Percentiles rank a stretch among this genome's conserved stretches.
Conservation (phyloP, 2,888 invertebrate genomes). For the Chymomyza procnemis region DNA sequence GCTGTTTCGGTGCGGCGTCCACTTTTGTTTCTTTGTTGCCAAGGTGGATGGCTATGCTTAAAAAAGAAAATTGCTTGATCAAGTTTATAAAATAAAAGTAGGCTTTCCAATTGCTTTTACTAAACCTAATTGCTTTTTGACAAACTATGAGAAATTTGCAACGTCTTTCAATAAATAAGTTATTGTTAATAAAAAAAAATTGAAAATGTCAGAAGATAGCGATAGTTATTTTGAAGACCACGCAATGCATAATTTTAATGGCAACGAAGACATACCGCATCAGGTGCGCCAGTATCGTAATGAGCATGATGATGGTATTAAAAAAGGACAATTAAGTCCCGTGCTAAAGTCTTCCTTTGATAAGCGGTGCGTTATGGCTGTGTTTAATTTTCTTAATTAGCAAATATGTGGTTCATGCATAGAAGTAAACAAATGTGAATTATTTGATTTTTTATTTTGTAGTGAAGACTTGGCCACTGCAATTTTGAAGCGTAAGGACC, state of each 20-base stretch:
- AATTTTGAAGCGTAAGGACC: constrained; percentile 97
- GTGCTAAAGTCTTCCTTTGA: constrained; percentile 31
- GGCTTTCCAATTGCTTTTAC: not conserved
- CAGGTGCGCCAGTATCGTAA: constrained; percentile 49
- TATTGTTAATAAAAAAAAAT: not conserved
- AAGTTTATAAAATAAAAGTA: not conserved
- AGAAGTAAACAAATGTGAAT: no score
- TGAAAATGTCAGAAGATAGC: constrained; percentile 57
- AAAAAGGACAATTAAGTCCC: constrained; percentile 15
- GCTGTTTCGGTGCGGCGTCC: constrained; percentile 24
- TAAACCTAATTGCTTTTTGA: not conserved
- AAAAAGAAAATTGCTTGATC: not conserved
- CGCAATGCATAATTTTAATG: constrained; percentile 32
- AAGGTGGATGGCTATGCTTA: not conserved
- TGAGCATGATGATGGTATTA: constrained; percentile 43
- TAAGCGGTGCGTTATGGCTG: constrained; percentile 46
- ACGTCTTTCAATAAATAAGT: not conserved
- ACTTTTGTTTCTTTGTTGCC: constrained; percentile 32
- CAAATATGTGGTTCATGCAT: no score
- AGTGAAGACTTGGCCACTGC: constrained; percentile 98
- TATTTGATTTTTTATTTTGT: constrained; percentile 65
- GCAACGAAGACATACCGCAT: constrained; percentile 33
- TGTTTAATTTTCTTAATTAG: no score
- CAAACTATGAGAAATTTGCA: not conserved
- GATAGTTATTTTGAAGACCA: constrained; percentile 31